Conservation (phyloP, 2,888 invertebrate genomes). For the Campoletis raptor region DNA sequence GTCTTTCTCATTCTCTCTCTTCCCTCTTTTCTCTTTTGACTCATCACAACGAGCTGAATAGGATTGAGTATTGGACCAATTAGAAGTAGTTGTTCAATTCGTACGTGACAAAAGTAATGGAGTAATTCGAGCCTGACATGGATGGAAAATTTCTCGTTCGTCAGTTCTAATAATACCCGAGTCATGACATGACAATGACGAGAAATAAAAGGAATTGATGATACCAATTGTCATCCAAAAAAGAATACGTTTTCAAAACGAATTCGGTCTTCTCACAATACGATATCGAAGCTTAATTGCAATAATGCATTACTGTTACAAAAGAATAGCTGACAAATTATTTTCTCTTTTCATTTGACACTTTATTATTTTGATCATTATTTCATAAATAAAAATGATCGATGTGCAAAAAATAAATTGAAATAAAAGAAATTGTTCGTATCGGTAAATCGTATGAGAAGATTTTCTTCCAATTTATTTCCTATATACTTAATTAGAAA, state of each 20-base stretch:
- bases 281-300: not conserved
- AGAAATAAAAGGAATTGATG: conserved; percentile 6
- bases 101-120: conserved; percentile 56
- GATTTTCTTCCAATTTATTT: not conserved
- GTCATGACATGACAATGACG: conserved; percentile 11
- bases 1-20: not conserved
- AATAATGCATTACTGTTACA: not conserved
- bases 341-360: not conserved
- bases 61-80: conserved; percentile 60
- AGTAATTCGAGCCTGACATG: conserved; percentile 51
- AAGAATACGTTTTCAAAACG: not conserved
- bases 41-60: conserved; percentile 33
- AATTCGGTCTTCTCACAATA: not conserved
- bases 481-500: not conserved
- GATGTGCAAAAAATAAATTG: not conserved
- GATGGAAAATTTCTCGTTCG: conserved; percentile 17
- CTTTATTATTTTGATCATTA: not conserved
- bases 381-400: not conserved
- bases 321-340: not conserved
- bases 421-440: too few relatives aligned
- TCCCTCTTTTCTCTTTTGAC: not conserved
- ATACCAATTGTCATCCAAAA: conserved; percentile 17
- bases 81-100: conserved; percentile 54
- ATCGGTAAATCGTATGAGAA: too few relatives aligned
- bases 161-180: conserved; percentile 24